Evolutionary conservation across 2,888 invertebrate genomes (phyloP).

Genomic region (Notodonta ziczac): DNA sequence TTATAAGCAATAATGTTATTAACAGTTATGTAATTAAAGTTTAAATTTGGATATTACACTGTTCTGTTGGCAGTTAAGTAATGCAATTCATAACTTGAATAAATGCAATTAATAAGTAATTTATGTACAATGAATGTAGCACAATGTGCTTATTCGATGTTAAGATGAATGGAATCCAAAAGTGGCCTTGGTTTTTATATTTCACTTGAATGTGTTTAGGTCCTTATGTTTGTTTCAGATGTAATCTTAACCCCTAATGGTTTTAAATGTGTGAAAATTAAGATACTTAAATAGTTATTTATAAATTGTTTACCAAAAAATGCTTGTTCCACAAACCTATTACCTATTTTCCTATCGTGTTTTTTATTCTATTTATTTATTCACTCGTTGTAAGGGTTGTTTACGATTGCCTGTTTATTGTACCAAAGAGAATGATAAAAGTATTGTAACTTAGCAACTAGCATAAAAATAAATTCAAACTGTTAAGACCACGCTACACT

Average conservation of each 20-base stretch:
- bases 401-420: slow-evolving; percentile 17
- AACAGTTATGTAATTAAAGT: too few relatives aligned
- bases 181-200: slow-evolving; percentile 2
- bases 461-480: background rate
- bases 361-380: background rate
- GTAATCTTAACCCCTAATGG: too few relatives aligned
- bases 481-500: background rate
- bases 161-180: background rate
- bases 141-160: background rate
- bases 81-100: too few relatives aligned
- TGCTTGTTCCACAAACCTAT: background rate
- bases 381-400: background rate
- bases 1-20: too few relatives aligned
- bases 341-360: background rate
- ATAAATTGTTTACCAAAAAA: background rate
- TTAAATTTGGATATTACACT: background rate
- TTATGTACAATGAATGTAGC: too few relatives aligned
- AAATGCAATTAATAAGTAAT: too few relatives aligned
- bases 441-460: slow-evolving; percentile 5
- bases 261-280: background rate
- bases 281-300: background rate
- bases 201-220: background rate
- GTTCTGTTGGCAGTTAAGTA: too few relatives aligned
- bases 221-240: background rate
- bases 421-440: slow-evolving; percentile 35